Evolutionary conservation across 2,113 vertebrate genomes (phyloP).

Genomic region (Aspiorhynchus laticeps): DNA sequence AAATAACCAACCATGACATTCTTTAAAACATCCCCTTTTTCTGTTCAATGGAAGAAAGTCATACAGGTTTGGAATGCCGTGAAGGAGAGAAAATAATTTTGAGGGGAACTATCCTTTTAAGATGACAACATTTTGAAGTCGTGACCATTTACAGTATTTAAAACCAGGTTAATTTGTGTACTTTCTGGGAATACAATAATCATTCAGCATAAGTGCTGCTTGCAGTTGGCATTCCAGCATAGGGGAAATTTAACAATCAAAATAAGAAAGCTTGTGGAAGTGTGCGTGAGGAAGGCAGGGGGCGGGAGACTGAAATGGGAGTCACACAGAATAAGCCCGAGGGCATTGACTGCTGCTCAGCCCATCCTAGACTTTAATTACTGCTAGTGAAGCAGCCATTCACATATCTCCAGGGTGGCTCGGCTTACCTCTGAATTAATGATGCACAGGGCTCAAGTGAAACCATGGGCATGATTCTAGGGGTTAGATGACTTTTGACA

Average conservation of each 20-base stretch:
- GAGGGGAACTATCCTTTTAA: too few relatives aligned
- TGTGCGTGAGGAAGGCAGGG: conserved; percentile 47
- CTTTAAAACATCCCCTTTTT: background rate
- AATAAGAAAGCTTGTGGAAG: conserved; percentile 42
- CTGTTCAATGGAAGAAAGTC: background rate
- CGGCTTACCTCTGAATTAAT: conserved; percentile 49
- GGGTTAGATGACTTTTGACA: conserved; percentile 43
- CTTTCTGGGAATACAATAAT: conserved; percentile 53
- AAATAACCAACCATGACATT: background rate
- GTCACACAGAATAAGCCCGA: conserved; percentile 22
- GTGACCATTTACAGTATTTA: conserved; percentile 19
- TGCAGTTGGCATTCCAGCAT: conserved; percentile 31
- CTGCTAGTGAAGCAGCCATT: conserved; percentile 54
- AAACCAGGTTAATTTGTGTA: conserved; percentile 54
- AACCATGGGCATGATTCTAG: conserved; percentile 38
- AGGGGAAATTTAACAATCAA: conserved; percentile 46
- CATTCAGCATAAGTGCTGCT: conserved; percentile 54
- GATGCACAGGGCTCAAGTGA: conserved; percentile 55
- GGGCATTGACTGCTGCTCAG: conserved; percentile 47
- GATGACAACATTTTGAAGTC: too few relatives aligned
- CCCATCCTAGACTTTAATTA: conserved; percentile 59
- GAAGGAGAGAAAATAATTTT: background rate
- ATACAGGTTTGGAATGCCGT: background rate
- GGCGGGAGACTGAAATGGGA: conserved; percentile 5
- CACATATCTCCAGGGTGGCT: conserved; percentile 44